These are phyloP conservation scores for Cryptosula pallasiana DNA, from an alignment of 2,888 invertebrate genomes.

Conservation along the genomic window DNA sequence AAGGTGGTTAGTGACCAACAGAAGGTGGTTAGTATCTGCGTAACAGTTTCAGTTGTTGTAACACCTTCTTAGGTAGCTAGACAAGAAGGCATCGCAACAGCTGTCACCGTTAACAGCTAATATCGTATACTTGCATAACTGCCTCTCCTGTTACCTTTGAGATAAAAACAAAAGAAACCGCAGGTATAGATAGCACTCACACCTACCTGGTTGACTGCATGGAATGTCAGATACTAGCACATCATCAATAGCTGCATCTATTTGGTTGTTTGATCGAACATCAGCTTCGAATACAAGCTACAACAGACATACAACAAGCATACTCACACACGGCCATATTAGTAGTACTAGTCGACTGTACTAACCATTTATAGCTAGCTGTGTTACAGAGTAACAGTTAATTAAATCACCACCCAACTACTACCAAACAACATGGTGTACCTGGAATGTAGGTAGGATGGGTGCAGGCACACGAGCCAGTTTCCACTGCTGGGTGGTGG, in stretches of 20 bases:
- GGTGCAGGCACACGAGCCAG: constrained; percentile 13
- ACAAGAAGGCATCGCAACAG: constrained; percentile 23
- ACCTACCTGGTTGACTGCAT: constrained; percentile 15
- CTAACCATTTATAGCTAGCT: too few species aligned
- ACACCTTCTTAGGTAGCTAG: constrained; percentile 3
- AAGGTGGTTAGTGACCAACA: too few species aligned
- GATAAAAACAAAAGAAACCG: not conserved
- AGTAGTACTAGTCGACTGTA: too few species aligned
- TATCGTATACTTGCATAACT: too few species aligned
- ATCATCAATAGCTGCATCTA: constrained; percentile 23
- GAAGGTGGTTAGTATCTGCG: not conserved
- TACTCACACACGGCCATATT: too few species aligned
- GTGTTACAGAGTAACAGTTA: too few species aligned
- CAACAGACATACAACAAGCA: too few species aligned
- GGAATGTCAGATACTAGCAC: not conserved
- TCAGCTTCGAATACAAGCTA: constrained; percentile 7
- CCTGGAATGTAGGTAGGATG: constrained; percentile 1
- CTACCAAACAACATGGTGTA: too few species aligned
- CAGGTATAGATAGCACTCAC: not conserved
- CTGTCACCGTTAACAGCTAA: not conserved
- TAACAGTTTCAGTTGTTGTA: constrained; percentile 7
- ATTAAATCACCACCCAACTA: too few species aligned
- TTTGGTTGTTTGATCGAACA: too few species aligned
- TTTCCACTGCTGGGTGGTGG: not conserved
- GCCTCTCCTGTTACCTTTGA: too few species aligned